Percentiles rank a stretch among this genome's conserved stretches.
These are phyloP conservation scores for Mus caroli DNA, from an alignment of 2,797 vertebrate species.

Conservation along the genomic window DNA sequence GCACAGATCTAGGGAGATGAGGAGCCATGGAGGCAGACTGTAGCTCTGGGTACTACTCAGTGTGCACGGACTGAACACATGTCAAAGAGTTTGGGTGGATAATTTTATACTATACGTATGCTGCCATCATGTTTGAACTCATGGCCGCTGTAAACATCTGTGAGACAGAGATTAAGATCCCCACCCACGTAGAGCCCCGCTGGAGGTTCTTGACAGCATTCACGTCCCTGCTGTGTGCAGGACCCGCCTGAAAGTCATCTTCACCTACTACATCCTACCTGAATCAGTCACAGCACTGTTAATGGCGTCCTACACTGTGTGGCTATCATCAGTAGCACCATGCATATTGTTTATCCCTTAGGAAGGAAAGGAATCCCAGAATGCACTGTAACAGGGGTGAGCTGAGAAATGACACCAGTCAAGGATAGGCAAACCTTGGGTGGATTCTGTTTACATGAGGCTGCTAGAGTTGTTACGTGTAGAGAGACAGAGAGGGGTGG, in stretches of 20 bases:
- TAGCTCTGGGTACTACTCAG: neutral
- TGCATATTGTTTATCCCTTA: neutral
- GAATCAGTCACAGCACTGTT: neutral
- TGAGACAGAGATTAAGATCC: neutral
- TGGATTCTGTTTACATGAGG: neutral
- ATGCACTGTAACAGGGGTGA: neutral
- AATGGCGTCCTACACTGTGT: neutral
- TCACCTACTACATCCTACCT: fast-evolving
- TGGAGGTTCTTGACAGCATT: neutral
- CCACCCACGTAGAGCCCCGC: constrained; percentile 49
- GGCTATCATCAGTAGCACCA: neutral
- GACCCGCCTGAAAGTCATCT: neutral
- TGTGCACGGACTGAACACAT: neutral
- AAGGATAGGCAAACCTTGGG: neutral
- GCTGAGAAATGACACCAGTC: neutral
- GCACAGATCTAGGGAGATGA: neutral
- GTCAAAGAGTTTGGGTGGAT: neutral
- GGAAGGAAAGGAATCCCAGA: neutral
- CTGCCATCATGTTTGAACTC: neutral
- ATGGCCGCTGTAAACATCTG: neutral
- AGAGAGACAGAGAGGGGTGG: neutral
- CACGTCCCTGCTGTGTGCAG: fast-evolving
- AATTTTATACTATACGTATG: neutral
- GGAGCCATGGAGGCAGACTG: neutral
- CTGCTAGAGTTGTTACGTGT: neutral